Evolutionary conservation across 2,797 vertebrate species (phyloP).

Genomic region (Helostoma temminkii): DNA sequence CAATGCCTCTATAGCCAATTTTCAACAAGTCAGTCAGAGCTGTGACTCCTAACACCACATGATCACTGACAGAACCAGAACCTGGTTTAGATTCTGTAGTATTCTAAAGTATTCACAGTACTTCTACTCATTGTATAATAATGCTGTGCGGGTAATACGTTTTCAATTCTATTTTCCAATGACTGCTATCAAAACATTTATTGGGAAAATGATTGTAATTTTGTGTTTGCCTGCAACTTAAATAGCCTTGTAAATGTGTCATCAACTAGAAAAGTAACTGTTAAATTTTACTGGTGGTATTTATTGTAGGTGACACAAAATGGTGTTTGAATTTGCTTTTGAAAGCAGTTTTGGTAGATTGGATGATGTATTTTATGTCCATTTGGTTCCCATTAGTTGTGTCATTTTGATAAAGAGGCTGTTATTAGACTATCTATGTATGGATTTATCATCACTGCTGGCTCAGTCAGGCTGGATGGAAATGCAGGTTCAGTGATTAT

Average conservation of each 20-base stretch:
- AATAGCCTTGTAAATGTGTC: slow-evolving; percentile 32
- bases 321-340: neutral
- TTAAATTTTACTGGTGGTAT: neutral
- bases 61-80: slow-evolving; percentile 16
- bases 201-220: slow-evolving; percentile 4
- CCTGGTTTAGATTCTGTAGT: too few species aligned
- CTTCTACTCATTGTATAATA: too few species aligned
- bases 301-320: neutral
- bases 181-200: slow-evolving; percentile 27
- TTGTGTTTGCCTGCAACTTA: neutral
- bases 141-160: slow-evolving; percentile 19
- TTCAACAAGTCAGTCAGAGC: neutral
- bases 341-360: neutral
- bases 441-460: slow-evolving; percentile 8
- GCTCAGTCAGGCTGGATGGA: too few species aligned
- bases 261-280: neutral
- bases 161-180: slow-evolving; percentile 22
- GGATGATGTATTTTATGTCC: neutral
- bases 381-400: slow-evolving; percentile 18
- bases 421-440: slow-evolving; percentile 9
- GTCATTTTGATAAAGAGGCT: slow-evolving; percentile 21
- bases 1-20: neutral
- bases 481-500: too few species aligned
- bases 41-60: slow-evolving; percentile 9
- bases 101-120: too few species aligned